These are phyloP conservation scores for Zaprionus africanus DNA, from an alignment of 1,140 invertebrate genomes.

Conservation along the genomic window DNA sequence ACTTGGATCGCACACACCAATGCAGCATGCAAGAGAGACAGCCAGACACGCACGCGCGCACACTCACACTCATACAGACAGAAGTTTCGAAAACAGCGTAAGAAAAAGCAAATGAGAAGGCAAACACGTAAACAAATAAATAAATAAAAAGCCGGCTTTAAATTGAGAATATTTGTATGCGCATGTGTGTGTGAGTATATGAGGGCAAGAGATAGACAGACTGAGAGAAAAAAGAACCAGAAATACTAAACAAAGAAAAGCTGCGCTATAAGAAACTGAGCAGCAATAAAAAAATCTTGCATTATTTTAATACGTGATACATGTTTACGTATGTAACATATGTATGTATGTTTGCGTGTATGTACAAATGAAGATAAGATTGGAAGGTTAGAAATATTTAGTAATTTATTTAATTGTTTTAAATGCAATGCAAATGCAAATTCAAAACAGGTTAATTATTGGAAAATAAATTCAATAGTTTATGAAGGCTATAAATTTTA, in stretches of 20 bases:
- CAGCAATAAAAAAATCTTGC: conserved; percentile 19
- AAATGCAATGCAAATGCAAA: conserved; percentile 7
- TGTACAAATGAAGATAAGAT: background rate
- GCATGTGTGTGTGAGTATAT: conserved; percentile 22
- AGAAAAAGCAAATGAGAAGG: conserved; percentile 33
- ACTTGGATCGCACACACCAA: conserved; percentile 53
- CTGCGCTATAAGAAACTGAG: conserved; percentile 22
- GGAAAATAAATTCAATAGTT: conserved; percentile 8
- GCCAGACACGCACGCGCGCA: conserved; percentile 7
- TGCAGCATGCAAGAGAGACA: conserved; percentile 17
- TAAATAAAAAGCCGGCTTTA: conserved; percentile 77
- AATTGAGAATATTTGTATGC: conserved; percentile 53
- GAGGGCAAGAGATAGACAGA: conserved; percentile 38
- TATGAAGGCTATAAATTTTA: background rate
- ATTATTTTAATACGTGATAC: conserved; percentile 29
- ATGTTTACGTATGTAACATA: background rate
- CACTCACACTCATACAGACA: conserved; percentile 38
- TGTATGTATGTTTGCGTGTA: background rate
- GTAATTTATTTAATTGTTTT: background rate
- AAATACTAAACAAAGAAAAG: conserved; percentile 42
- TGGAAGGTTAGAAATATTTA: background rate
- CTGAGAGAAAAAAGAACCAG: conserved; percentile 46
- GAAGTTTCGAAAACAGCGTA: conserved; percentile 40
- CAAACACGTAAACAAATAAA: conserved; percentile 74
- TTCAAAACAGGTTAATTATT: conserved; percentile 3